These are phyloP conservation scores for Pao palembangensis DNA, from an alignment of 2,113 vertebrate genomes.

Conservation along the genomic window DNA sequence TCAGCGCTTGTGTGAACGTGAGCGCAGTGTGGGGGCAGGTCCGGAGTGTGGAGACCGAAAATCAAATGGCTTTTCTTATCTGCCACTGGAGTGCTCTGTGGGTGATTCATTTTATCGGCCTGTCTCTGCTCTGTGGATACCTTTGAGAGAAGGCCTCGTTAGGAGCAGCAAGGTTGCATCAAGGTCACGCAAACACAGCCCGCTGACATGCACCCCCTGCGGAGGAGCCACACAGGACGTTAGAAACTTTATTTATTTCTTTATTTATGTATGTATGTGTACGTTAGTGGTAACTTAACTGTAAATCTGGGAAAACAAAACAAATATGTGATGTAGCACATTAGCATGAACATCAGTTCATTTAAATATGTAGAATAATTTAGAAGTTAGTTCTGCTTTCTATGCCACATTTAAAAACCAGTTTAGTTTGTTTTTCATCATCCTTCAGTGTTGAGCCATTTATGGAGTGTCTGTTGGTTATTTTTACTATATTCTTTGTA, in stretches of 20 bases:
- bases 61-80: slow-evolving; percentile 53
- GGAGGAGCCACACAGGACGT: slow-evolving; percentile 5
- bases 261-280: too few relatives aligned
- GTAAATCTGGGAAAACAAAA: too few relatives aligned
- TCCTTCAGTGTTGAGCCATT: background rate
- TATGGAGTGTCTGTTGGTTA: background rate
- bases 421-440: background rate
- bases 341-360: background rate
- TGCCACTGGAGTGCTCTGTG: slow-evolving; percentile 10
- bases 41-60: slow-evolving; percentile 24
- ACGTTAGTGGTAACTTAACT: background rate
- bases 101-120: slow-evolving; percentile 21
- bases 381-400: background rate
- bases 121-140: slow-evolving; percentile 8
- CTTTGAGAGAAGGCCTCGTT: slow-evolving; percentile 1
- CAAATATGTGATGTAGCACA: too few relatives aligned
- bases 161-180: slow-evolving; percentile 18
- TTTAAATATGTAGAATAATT: too few relatives aligned
- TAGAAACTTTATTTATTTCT: background rate
- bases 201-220: background rate
- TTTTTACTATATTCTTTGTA: background rate
- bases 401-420: background rate
- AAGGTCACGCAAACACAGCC: slow-evolving; percentile 39
- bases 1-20: slow-evolving; percentile 18
- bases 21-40: slow-evolving; percentile 10